Base-by-base conservation (phyloP, 2,888 invertebrate genomes). In the Lycophotia porphyrea region DNA sequence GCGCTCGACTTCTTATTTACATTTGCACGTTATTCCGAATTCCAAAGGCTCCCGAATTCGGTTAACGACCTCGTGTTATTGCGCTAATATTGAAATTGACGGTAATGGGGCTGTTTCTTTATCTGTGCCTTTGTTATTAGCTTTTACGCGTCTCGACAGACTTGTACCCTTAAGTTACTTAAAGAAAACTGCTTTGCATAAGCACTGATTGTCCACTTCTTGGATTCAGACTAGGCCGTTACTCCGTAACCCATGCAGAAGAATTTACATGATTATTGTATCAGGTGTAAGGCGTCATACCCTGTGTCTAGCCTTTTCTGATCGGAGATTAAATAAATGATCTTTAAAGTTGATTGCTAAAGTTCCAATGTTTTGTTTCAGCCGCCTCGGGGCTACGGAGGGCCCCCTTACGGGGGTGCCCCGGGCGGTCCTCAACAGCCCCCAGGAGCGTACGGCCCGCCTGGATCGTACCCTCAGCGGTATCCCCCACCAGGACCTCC, bases 401-500 rank as follows among this genome's bases (percentile, higher is more conserved):
- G 97, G 60, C 97, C 97, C 75, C 97, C 96, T 72, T 96, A 96
- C 88, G 93, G 93, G 82, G 95, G 97, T 81, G 93, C 94, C 71
- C 95, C 96, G 74, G 95, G 95, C 85, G 96, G 94, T 58, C 95
- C 95, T 44, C 96, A 95, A 90, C 96, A 96, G 91, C 95, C 95
- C 74, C 96, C 96, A 72, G 95, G 93, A 61, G 95, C 93, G 24
- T 96, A 96, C 88, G 95, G 97, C 80, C 97, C 97, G 75, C 97
- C 97, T 73, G 97, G 97, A 85, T 96, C 97, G 63, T 97, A 97
- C 91, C 97, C 97, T 74, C 97, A 97, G 88, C 93, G 97, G 91
- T 97, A 97, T 84, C 94, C 95, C 85, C 95, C 96, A 71, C 95
- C 95, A 65, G 95, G 96, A 15, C 94, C 95, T 64, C 93, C 94